These are phyloP conservation scores for Oxycera nigricornis DNA, from an alignment of 2,888 invertebrate species.

Conservation along the genomic window DNA sequence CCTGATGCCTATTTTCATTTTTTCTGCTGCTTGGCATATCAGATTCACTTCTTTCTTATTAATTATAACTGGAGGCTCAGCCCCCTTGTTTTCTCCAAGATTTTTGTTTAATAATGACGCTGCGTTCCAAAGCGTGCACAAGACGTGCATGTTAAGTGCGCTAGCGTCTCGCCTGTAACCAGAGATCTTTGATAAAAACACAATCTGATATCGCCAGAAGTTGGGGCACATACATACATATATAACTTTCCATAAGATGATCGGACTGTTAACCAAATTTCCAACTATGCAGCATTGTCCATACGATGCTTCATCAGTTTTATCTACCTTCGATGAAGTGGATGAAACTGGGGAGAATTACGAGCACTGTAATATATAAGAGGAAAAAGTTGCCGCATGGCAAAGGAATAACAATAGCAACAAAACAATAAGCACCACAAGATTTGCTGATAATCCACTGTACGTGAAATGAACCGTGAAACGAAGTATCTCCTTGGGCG, in stretches of 20 bases:
- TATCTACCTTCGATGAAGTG: neutral
- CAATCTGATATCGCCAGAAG: slow-evolving; percentile 33
- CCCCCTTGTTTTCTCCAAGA: slow-evolving; percentile 12
- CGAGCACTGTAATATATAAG: neutral
- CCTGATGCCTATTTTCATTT: slow-evolving; percentile 9
- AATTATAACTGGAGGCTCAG: slow-evolving; percentile 32
- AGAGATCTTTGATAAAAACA: slow-evolving; percentile 37
- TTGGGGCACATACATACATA: slow-evolving; percentile 21
- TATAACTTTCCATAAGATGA: slow-evolving; percentile 34
- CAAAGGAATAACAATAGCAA: slow-evolving; percentile 21
- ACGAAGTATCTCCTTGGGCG: slow-evolving; percentile 41
- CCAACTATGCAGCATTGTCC: neutral
- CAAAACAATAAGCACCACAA: slow-evolving; percentile 36
- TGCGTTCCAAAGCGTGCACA: slow-evolving; percentile 7
- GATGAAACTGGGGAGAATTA: neutral
- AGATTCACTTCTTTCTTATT: slow-evolving; percentile 28
- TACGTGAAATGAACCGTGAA: slow-evolving; percentile 46
- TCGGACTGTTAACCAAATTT: slow-evolving; percentile 19
- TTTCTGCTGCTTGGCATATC: neutral
- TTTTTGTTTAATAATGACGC: slow-evolving; percentile 1
- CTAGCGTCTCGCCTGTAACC: slow-evolving; percentile 24
- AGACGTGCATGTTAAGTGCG: neutral
- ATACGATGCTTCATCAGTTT: neutral
- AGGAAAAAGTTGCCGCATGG: slow-evolving; percentile 1
- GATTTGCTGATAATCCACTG: slow-evolving; percentile 43